A percentile compares a stretch with the other conserved stretches of the same genome.
Evolutionary conservation across 1,140 invertebrate genomes (phyloP).

Genomic region (Bicyclus anynana): DNA sequence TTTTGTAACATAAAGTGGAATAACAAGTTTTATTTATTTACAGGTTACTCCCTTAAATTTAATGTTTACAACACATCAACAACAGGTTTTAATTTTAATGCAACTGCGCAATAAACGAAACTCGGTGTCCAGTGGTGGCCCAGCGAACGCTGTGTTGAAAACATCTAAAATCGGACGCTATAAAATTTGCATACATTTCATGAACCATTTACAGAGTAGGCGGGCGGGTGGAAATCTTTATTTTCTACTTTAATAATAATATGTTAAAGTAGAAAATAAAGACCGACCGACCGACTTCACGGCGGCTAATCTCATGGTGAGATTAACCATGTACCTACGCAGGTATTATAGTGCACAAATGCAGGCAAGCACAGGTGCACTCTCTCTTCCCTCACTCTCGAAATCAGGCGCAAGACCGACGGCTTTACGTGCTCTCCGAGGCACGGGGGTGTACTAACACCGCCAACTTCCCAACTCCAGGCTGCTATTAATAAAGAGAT

Average conservation of each 20-base stretch:
- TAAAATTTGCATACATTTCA: conserved; percentile 71
- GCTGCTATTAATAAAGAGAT: too few species aligned
- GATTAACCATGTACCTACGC: too few species aligned
- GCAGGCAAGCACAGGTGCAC: too few species aligned
- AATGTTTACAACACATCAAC: neutral
- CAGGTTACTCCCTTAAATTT: neutral
- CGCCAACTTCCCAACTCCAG: too few species aligned
- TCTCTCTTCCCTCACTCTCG: too few species aligned
- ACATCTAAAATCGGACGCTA: conserved; percentile 66
- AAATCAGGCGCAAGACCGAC: too few species aligned
- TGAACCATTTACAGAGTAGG: conserved; percentile 55
- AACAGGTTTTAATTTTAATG: conserved; percentile 33
- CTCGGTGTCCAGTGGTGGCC: conserved; percentile 40
- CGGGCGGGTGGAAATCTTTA: conserved; percentile 44
- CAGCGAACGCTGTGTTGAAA: conserved; percentile 38
- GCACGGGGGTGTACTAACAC: too few species aligned
- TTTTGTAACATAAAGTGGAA: neutral
- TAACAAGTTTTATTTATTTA: neutral
- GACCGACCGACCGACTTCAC: too few species aligned
- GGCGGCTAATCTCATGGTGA: too few species aligned
- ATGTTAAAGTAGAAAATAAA: too few species aligned
- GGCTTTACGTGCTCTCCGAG: too few species aligned
- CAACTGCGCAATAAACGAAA: conserved; percentile 51
- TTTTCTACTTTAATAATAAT: conserved; percentile 51
- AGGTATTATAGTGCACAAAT: too few species aligned